Conservation (phyloP, 2,113 vertebrate genomes). For the Tenebrosternarchus preto region DNA sequence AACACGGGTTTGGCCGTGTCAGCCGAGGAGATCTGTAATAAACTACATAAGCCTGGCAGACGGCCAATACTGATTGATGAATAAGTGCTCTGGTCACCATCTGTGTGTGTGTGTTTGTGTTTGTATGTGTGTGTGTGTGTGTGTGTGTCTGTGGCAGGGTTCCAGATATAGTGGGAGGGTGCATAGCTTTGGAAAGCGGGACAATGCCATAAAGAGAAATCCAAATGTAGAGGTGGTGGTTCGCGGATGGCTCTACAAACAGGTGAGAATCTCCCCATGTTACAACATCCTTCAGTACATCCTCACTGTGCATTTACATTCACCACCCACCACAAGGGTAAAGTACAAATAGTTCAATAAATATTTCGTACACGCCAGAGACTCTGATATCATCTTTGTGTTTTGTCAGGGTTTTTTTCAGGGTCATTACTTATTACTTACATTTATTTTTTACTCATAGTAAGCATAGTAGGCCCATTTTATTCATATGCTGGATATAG, state of each 20-base stretch:
- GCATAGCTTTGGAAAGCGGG: conserved; percentile 93
- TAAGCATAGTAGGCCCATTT: no score
- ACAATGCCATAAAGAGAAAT: conserved; percentile 90
- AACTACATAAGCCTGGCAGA: conserved; percentile 26
- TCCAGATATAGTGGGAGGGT: conserved; percentile 79
- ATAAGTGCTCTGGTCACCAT: conserved; percentile 17
- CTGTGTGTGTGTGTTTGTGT: conserved; percentile 24
- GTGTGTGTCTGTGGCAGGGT: conserved; percentile 69
- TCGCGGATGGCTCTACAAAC: conserved; percentile 95
- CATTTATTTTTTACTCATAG: no score
- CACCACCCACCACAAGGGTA: neutral
- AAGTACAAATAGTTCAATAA: neutral
- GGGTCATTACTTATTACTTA: no score
- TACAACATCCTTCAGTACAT: no score
- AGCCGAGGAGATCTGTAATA: neutral
- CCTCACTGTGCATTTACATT: conserved; percentile 8
- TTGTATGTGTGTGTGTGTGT: conserved; percentile 33
- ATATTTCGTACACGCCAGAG: no score
- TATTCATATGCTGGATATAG: no score
- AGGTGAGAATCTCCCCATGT: conserved; percentile 71
- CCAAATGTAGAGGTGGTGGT: conserved; percentile 88
- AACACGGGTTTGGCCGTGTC: conserved; percentile 3
- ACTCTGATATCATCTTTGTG: no score
- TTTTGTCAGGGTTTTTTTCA: no score
- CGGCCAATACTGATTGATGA: conserved; percentile 16